Evolutionary conservation across 2,113 vertebrate genomes (phyloP).

Genomic region (Eptatretus burgeri): DNA sequence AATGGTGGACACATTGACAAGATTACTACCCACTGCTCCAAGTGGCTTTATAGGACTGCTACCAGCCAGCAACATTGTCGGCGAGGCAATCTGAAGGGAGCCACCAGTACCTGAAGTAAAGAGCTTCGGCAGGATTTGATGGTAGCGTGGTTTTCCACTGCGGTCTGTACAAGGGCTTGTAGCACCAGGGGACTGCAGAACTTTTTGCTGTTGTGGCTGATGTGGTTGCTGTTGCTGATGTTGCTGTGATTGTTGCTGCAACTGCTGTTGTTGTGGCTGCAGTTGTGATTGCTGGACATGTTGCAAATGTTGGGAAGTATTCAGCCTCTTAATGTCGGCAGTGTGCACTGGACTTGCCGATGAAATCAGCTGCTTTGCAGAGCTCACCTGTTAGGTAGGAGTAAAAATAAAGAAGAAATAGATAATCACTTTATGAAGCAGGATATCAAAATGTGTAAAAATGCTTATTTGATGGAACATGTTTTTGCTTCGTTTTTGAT

Average conservation of each 20-base stretch:
- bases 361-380: background rate
- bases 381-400: background rate
- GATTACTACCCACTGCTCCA: no score
- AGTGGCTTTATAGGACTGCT: background rate
- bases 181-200: conserved; percentile 2
- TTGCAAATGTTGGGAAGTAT: background rate
- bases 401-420: no score
- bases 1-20: no score
- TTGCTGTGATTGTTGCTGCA: background rate
- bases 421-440: no score
- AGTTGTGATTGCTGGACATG: background rate
- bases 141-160: conserved; percentile 3
- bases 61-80: conserved; percentile 1
- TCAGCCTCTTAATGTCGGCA: background rate
- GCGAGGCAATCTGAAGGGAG: background rate
- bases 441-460: no score
- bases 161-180: conserved; percentile 2
- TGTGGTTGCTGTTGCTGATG: background rate
- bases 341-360: background rate
- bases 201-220: background rate
- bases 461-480: no score
- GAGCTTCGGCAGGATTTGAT: conserved; percentile 5
- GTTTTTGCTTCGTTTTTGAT: no score
- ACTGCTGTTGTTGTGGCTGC: conserved; percentile 1
- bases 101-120: background rate